Conservation (phyloP, 2,888 invertebrate species). For the Pseudococcus longispinus region DNA sequence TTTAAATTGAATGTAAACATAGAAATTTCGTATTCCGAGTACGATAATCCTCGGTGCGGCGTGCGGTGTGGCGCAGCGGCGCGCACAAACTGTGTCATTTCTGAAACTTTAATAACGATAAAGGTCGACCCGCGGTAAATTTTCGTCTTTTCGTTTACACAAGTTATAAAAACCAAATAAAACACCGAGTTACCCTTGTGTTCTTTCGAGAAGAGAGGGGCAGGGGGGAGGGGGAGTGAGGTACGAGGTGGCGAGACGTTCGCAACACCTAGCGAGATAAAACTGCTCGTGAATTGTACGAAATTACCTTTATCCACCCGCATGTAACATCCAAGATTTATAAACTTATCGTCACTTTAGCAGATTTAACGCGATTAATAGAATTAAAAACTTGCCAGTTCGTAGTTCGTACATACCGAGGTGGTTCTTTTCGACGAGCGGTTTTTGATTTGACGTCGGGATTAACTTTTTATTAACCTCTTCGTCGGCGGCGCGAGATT, state of each 20-base stretch:
- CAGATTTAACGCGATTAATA: conserved; percentile 34
- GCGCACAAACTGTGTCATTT: background rate
- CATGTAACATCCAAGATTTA: conserved; percentile 24
- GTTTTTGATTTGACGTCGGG: background rate
- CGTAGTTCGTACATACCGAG: no score
- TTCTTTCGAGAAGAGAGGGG: background rate
- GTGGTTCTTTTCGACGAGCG: background rate
- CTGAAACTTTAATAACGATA: conserved; percentile 41
- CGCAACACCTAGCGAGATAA: conserved; percentile 1
- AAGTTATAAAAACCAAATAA: conserved; percentile 37
- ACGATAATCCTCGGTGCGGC: background rate
- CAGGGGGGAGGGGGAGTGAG: background rate
- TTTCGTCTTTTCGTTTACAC: conserved; percentile 28
- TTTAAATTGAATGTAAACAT: conserved; percentile 37
- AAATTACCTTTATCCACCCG: conserved; percentile 31
- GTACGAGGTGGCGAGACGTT: background rate
- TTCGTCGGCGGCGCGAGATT: background rate
- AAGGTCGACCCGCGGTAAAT: conserved; percentile 28
- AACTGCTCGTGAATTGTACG: conserved; percentile 3
- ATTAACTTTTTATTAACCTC: conserved; percentile 12
- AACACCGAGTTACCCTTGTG: background rate
- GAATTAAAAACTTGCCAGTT: background rate
- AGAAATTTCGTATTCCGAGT: background rate
- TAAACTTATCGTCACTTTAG: conserved; percentile 14
- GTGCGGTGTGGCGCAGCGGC: background rate